These are phyloP conservation scores for Paralinhomoeus sp. DNA, from an alignment of 2,888 invertebrate species.

Conservation along the genomic window DNA sequence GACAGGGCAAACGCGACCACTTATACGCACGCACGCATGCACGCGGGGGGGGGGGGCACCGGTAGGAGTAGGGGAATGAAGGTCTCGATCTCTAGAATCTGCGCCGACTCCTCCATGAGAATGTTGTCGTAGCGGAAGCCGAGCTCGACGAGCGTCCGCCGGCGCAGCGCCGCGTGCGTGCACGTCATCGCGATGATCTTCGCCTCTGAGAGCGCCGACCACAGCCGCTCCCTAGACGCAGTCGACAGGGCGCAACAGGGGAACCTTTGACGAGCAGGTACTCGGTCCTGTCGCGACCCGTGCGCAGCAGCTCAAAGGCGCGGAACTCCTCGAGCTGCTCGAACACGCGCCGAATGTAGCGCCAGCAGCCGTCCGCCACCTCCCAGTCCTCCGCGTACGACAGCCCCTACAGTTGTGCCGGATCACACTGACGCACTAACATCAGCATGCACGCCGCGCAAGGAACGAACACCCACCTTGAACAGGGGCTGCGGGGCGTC, in stretches of 20 bases:
- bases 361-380: slow-evolving; percentile 71
- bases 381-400: slow-evolving; percentile 57
- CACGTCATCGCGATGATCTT: slow-evolving; percentile 99
- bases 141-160: slow-evolving; percentile 59
- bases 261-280: slow-evolving; percentile 58
- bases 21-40: background rate
- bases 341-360: slow-evolving; percentile 81
- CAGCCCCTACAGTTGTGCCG: slow-evolving; percentile 29
- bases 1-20: background rate
- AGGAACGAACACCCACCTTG: slow-evolving; percentile 36
- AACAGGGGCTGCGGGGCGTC: slow-evolving; percentile 82
- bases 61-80: slow-evolving; percentile 94
- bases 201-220: too few relatives aligned
- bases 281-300: slow-evolving; percentile 79
- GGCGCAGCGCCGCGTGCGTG: slow-evolving; percentile 89
- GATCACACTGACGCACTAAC: too few relatives aligned
- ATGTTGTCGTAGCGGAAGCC: slow-evolving; percentile 91
- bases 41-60: too few relatives aligned
- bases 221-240: too few relatives aligned
- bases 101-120: slow-evolving; percentile 94
- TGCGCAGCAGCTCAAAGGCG: slow-evolving; percentile 82
- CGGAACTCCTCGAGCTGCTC: slow-evolving; percentile 89
- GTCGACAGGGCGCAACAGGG: background rate
- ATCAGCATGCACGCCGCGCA: too few relatives aligned
- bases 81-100: slow-evolving; percentile 96